Evolutionary conservation across 2,113 vertebrate genomes (phyloP).

Genomic region (Promerops cafer): DNA sequence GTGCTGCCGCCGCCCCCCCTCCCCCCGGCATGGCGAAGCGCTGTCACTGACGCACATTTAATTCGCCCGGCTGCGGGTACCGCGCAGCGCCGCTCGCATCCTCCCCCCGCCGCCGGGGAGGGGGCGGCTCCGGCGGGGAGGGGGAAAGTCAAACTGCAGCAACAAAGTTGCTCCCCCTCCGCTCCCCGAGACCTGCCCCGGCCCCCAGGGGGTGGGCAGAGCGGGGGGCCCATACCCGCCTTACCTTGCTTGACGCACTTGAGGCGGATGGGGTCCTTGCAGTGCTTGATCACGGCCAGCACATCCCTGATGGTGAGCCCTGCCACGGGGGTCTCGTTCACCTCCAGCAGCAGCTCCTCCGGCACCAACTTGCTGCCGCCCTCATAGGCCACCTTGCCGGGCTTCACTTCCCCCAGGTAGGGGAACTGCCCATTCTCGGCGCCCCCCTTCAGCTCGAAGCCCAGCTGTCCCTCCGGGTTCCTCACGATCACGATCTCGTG

Average conservation of each 20-base stretch:
- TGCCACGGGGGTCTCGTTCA: slow-evolving; percentile 95
- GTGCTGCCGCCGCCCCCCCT: neutral
- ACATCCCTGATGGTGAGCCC: slow-evolving; percentile 95
- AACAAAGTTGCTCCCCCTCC: slow-evolving; percentile 64
- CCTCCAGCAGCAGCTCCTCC: slow-evolving; percentile 90
- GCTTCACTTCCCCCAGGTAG: slow-evolving; percentile 84
- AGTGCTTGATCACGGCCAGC: slow-evolving; percentile 91
- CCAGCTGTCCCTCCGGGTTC: slow-evolving; percentile 82
- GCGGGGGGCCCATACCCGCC: neutral
- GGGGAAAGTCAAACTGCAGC: slow-evolving; percentile 31
- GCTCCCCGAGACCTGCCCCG: neutral
- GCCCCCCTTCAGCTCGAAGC: slow-evolving; percentile 89
- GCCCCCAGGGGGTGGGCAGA: neutral
- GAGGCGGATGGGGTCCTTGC: slow-evolving; percentile 92
- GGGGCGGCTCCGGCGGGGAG: neutral
- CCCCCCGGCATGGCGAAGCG: neutral
- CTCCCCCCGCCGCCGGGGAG: neutral
- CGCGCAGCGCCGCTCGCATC: slow-evolving; percentile 1
- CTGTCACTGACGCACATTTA: slow-evolving; percentile 71
- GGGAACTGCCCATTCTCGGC: slow-evolving; percentile 96
- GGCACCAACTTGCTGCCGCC: slow-evolving; percentile 82
- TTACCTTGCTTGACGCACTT: slow-evolving; percentile 97
- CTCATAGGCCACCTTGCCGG: slow-evolving; percentile 79
- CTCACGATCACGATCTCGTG: slow-evolving; percentile 87
- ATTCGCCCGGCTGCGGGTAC: slow-evolving; percentile 47